Base-by-base conservation (phyloP, 1,140 invertebrate species). In the Stegodyphus mimosarum region DNA sequence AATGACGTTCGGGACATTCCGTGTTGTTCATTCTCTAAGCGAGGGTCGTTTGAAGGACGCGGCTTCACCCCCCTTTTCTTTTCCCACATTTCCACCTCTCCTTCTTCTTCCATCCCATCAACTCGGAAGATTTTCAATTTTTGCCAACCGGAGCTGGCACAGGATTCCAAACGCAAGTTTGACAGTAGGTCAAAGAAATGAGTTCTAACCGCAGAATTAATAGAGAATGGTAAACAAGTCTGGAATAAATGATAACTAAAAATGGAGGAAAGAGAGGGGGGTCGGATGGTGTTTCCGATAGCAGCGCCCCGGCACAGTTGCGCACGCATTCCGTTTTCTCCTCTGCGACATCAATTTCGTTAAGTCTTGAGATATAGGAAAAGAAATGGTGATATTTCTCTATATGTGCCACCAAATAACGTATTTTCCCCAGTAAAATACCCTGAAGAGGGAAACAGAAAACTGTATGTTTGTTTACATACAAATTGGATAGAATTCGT, bases 41-140 rank as follows among this genome's bases (percentile, higher is more conserved):
- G 67, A 70, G 79, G 79, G 79, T 83, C 79, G 79, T 83, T 83
- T 83, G 79, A 83, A 83, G 79, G 79, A 83, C 79, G 79, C 66
- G 66, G 66, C 49, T 55, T 48, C 76, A 11, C 6, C 48, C 51
- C 51, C 66, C 50, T 6, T 53, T 13, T 55, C 79, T 49, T 52
- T 70, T 83, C 7, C 71, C 64, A 51, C 70, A 55, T 71, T 52
- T 71, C 52, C 18, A 67, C 79, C 60, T 52, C 79, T 83, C 7
- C 71, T 73, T 64, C 70, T 71, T 71, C 69, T 71, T 79, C 64
- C 66, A 70, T 48, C 77, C 77, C 48, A 64, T 49, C 72, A 7
- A 6, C 76, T 49, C 63, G 50, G 50, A 7, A 18, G 5, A 52
- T 53, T 53, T 50, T 18, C 72, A 50, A 6, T 15, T 18, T 15